A percentile compares a stretch with the other conserved stretches of the same genome.
phyloP scores from a whole-genome alignment of 2,797 vertebrate genomes.

The Enteromius trimaculatus region DNA sequence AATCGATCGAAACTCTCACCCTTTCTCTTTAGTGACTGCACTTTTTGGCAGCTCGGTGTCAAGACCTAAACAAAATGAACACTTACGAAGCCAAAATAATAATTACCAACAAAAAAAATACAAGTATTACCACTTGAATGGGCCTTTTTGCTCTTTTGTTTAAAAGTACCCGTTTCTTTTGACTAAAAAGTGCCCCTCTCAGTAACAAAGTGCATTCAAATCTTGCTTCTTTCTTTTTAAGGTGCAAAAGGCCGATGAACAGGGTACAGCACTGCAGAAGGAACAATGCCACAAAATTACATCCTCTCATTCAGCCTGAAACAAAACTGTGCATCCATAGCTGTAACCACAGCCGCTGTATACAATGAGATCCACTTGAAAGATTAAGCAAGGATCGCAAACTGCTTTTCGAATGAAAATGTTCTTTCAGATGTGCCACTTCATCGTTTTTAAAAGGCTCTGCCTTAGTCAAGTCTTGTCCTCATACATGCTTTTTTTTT shows the following conservation, averaged over 20 bases:
- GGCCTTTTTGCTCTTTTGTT: slow-evolving; percentile 67
- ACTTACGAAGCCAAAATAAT: slow-evolving; percentile 21
- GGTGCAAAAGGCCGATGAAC: slow-evolving; percentile 74
- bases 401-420: slow-evolving; percentile 9
- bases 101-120: slow-evolving; percentile 53
- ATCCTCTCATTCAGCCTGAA: slow-evolving; percentile 4
- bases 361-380: slow-evolving; percentile 6
- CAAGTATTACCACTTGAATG: slow-evolving; percentile 58
- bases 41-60: slow-evolving; percentile 75
- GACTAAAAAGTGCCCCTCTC: slow-evolving; percentile 78
- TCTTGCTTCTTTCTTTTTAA: slow-evolving; percentile 73
- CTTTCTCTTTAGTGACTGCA: slow-evolving; percentile 47
- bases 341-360: background rate
- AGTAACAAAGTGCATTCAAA: slow-evolving; percentile 81
- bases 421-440: slow-evolving; percentile 22
- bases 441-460: slow-evolving; percentile 26
- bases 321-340: slow-evolving; percentile 16
- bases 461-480: background rate
- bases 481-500: slow-evolving; percentile 7
- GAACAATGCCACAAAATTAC: slow-evolving; percentile 20
- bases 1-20: slow-evolving; percentile 57
- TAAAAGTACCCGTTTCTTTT: slow-evolving; percentile 82
- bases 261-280: slow-evolving; percentile 61
- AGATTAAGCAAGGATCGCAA: background rate
- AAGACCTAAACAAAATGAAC: slow-evolving; percentile 69